Evolutionary conservation across 2,888 invertebrate species (phyloP), one percentile per base, ranked within the genome.

Genomic region (Rhingia campestris): DNA sequence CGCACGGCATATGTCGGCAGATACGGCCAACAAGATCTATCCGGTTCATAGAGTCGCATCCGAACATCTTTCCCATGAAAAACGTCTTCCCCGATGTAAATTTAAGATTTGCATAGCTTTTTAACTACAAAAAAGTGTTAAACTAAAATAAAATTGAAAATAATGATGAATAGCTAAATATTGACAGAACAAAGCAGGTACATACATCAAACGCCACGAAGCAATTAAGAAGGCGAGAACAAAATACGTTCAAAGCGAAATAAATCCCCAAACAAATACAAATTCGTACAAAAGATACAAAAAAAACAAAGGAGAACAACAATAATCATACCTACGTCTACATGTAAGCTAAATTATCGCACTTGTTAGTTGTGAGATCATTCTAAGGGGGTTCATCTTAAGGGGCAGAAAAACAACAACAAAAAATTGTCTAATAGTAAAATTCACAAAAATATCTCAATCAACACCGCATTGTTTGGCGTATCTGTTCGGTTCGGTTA

Each of bases 11-110:
- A 58, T 80, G 64, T 54, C 47, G 51, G 51, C 66, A 30, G 37
- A 49, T 51, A 58, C 47, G 35, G 74, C 74, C 73, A 80, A 84
- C 74, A 61, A 80, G 84, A 80, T 66, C 61, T 84, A 75, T 84
- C 84, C 84, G 84, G 84, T 80, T 79, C 41, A 33, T n/a, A 61
- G 37, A 45, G 45, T 7, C 53, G 22, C 35, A 10, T 47, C 39
- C 41, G 39, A 69, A 45, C 22, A 33, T 67, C 81, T 66, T 75
- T 39, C 64, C 22, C 22, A 22, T 22, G 22, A 22, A 22, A 58
- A 14, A 30, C 10, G 35, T 14, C 22, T 39, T 72, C 37, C 51
- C 4, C 41, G 59, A 54, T 73, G 47, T 35, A 64, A 12, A 41
- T 53, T 58, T 10, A 51, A 70, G 63, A 70, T 47, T 9, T 59